Conservation (phyloP, 1,140 invertebrate genomes). For the Babylonia areolata region DNA sequence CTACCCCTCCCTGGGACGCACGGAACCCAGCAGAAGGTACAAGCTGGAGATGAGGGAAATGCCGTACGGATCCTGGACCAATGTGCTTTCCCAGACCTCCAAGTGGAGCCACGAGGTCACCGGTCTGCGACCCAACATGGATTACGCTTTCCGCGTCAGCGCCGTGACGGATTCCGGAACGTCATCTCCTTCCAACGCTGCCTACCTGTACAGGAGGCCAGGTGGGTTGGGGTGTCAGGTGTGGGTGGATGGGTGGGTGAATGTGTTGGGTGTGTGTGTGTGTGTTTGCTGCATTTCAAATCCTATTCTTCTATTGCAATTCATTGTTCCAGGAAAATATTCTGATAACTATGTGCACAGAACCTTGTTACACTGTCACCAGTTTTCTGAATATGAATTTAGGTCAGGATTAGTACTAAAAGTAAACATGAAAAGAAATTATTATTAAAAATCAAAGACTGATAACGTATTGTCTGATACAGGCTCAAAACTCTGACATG, state of each 20-base stretch:
- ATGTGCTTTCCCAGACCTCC: conserved; percentile 52
- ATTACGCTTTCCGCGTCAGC: conserved; percentile 97
- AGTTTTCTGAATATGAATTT: too few species aligned
- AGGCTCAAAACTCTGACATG: too few species aligned
- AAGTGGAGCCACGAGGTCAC: conserved; percentile 59
- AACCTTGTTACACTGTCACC: too few species aligned
- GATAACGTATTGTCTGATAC: too few species aligned
- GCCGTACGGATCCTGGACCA: conserved; percentile 57
- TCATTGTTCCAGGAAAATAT: too few species aligned
- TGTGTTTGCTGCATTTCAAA: too few species aligned
- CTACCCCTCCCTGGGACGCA: conserved; percentile 32
- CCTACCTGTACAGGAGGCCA: conserved; percentile 62
- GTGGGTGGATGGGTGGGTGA: background rate
- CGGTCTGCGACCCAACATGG: conserved; percentile 92
- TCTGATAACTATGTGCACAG: too few species aligned
- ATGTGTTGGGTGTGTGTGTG: background rate
- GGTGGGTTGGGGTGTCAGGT: conserved; percentile 47
- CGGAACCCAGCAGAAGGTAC: conserved; percentile 29
- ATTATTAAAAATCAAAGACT: too few species aligned
- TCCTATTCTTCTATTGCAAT: too few species aligned
- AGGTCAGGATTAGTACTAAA: too few species aligned
- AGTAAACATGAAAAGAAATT: too few species aligned
- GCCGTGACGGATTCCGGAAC: conserved; percentile 90
- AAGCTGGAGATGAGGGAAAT: conserved; percentile 58
- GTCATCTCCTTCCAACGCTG: conserved; percentile 61